Conservation (phyloP, 2,797 vertebrate genomes). For the Catamblyrhynchus diadema region DNA sequence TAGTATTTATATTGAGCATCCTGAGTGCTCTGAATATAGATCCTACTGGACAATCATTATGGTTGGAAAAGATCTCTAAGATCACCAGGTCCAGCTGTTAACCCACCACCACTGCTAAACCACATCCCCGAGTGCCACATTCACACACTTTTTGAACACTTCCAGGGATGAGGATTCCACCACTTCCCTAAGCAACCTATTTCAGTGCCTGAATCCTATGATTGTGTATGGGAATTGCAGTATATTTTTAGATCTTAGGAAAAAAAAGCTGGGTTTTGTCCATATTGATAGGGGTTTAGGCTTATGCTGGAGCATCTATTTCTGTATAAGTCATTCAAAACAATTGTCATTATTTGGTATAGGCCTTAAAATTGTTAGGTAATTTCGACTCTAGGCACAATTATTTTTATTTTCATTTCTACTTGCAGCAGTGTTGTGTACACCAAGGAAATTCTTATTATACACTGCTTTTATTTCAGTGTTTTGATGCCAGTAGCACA, state of each 20-base stretch:
- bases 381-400: neutral
- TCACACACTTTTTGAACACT: neutral
- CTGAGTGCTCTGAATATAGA: neutral
- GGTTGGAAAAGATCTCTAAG: neutral
- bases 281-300: neutral
- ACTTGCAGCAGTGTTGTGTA: fast-evolving
- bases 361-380: neutral
- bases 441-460: neutral
- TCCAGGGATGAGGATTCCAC: neutral
- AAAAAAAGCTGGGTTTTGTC: neutral
- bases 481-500: neutral
- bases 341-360: neutral
- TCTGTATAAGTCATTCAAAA: neutral
- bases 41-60: neutral
- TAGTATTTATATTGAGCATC: neutral
- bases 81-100: neutral
- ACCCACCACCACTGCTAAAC: neutral
- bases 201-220: neutral
- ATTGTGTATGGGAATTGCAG: neutral
- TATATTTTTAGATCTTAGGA: neutral
- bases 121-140: neutral
- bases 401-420: neutral
- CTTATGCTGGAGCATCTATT: neutral
- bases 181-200: neutral
- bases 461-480: neutral